Evolutionary conservation across 2,113 vertebrate genomes (phyloP), one percentile per base, ranked within the genome.

Genomic region (Zeus faber): DNA sequence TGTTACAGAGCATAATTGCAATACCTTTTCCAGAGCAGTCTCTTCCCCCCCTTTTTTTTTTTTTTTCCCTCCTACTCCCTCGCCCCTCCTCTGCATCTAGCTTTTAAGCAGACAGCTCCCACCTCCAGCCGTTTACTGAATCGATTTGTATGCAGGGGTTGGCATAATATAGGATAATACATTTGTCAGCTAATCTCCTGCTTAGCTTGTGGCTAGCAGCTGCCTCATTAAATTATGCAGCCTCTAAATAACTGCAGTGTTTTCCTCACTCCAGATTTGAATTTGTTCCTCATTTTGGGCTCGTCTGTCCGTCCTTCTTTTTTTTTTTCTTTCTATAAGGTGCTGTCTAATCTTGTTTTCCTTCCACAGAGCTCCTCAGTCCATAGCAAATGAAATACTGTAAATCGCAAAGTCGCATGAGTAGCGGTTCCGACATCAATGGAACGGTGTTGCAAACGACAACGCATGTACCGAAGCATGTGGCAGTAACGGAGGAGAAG

Each of bases 181-280:
- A 44, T 70, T 76, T 70, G 62, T 74, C 60, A 76, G 54, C 54
- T 74, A 72, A 78, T 80, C 70, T 74, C 24, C 58, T 58, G 49
- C 58, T 59, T 69, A 51, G 67, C 72, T 72, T 49, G 44, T 67
- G 63, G 72, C 67, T 60, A 70, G 45, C 51, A 58, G 57, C 67
- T 61, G 67, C 58, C 29, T 2, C 65, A 50, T 72, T 70, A 59
- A 76, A 72, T 72, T 78, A 70, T 54, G 53, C 65, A 54, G 61
- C 58, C 48, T 66, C 43, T 65, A 69, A 74, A 71, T 77, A 77
- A 71, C 47, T 43, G 26, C 37, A 62, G 50, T 59, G n/a, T 55
- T 37, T 54, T 73, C 70, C 52, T 50, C 47, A 56, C 26, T 62
- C 25, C 47, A 46, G 59, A 39, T 69, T 74, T 54, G 58, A 40